A percentile compares a stretch with the other conserved stretches of the same genome.
Conservation (phyloP, 2,113 vertebrate species). For the Tamias sibiricus region DNA sequence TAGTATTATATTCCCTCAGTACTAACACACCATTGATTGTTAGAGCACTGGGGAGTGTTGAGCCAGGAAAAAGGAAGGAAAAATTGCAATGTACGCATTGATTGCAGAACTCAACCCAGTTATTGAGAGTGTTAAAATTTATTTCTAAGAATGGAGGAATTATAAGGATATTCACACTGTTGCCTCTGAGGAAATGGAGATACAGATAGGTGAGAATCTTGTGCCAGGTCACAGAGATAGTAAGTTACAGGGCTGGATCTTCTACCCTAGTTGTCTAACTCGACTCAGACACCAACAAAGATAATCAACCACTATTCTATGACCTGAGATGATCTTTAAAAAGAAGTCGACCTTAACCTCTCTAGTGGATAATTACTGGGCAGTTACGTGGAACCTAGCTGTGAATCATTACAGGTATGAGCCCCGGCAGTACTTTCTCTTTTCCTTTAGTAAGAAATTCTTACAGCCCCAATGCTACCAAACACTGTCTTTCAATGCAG, state of each 20-base stretch:
- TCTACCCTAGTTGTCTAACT: background rate
- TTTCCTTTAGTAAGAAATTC: background rate
- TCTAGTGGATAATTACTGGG: background rate
- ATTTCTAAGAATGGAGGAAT: constrained; percentile 4
- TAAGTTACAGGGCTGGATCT: background rate
- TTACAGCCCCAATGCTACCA: background rate
- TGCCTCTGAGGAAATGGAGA: background rate
- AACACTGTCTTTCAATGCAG: background rate
- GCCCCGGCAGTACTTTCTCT: background rate
- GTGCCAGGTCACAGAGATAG: background rate
- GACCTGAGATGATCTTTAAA: background rate
- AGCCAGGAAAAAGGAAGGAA: background rate
- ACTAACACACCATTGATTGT: background rate
- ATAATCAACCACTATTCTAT: fast-evolving
- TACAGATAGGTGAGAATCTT: background rate
- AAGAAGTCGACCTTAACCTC: background rate
- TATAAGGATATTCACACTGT: background rate
- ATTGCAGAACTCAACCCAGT: background rate
- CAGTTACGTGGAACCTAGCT: background rate
- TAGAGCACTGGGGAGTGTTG: background rate
- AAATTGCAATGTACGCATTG: background rate
- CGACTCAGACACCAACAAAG: background rate
- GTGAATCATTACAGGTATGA: background rate
- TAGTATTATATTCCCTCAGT: background rate
- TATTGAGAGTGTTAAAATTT: background rate